Base-by-base conservation (phyloP, 2,113 vertebrate genomes). In the Diadophis punctatus region DNA sequence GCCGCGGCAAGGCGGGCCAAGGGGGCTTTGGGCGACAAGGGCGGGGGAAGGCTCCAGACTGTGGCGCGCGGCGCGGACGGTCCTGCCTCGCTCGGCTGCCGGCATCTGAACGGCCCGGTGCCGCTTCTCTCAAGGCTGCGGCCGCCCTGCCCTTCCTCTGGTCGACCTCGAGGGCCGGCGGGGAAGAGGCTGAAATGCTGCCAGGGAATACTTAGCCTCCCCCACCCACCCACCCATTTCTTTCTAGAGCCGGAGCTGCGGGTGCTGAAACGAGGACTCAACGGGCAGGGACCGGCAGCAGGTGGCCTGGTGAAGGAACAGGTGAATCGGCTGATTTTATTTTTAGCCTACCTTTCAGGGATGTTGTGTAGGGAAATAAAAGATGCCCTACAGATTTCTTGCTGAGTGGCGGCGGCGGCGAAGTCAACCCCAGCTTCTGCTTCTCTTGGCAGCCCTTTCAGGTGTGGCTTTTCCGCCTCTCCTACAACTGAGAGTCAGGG, bases 171-270 rank as follows among this genome's bases (percentile, higher is more conserved):
- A 86, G 43, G 68, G 43, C 3, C 43, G 23, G 43, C 84, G 20
- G 22, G 39, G 5, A 48, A 43, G 39, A 9, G 84, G 84, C 84
- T 22, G 22, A 34, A 34, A 18, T 34, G n/a, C 63, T 74, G 63
- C 16, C 7, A 39, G 5, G 68, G n/a, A 12, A 34, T 3, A 8
- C n/a, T 20, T 20, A 2, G n/a, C n/a, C 14, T n/a, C n/a, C n/a
- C 14, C n/a, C n/a, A 2, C 4, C 60, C 11, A n/a, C n/a, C n/a
- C 27, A 3, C 3, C 11, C 3, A 8, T 0, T n/a, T 16, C 6
- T 16, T 74, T 39, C 68, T 8, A 1, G 16, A 74, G n/a, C n/a
- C 63, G 14, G 63, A 34, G 63, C 63, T 68, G 30, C 12, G 14
- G 63, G 63, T 7, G 12, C 63, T 18, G 63, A 20, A 20, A 39